A percentile compares a stretch with the other conserved stretches of the same genome.
Evolutionary conservation across 2,888 invertebrate genomes (phyloP).

Genomic region (Timandra comae): DNA sequence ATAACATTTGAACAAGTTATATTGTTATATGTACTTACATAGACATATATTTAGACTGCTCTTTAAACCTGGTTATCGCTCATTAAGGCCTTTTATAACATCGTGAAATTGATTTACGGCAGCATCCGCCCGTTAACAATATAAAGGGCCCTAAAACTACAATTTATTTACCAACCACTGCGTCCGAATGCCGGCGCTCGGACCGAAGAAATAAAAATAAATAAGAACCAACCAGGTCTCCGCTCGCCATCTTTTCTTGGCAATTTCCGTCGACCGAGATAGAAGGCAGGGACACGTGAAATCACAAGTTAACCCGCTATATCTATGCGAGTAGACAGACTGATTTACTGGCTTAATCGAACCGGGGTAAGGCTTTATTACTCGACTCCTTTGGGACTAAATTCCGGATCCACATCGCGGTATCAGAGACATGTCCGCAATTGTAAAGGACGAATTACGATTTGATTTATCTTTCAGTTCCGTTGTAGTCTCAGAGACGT

Average conservation of each 20-base stretch:
- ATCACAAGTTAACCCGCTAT: conserved; percentile 62
- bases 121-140: conserved; percentile 18
- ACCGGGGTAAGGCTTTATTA: conserved; percentile 49
- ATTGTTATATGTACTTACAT: no score
- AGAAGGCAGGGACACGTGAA: conserved; percentile 60
- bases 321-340: conserved; percentile 56
- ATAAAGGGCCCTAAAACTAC: conserved; percentile 34
- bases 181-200: conserved; percentile 32
- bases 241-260: conserved; percentile 54
- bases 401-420: conserved; percentile 33
- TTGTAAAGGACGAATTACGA: conserved; percentile 35
- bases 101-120: conserved; percentile 24
- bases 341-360: conserved; percentile 66
- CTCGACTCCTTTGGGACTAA: conserved; percentile 33
- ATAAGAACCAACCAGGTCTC: conserved; percentile 43
- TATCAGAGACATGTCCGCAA: conserved; percentile 32
- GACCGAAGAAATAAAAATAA: conserved; percentile 55
- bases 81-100: conserved; percentile 9
- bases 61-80: conserved; percentile 1
- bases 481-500: conserved; percentile 15
- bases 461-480: conserved; percentile 28
- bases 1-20: no score
- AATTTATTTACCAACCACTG: conserved; percentile 42
- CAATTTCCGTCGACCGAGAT: conserved; percentile 60
- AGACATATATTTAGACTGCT: no score